Conservation (phyloP, 2,888 invertebrate species). For the Stegophylla sp. region DNA sequence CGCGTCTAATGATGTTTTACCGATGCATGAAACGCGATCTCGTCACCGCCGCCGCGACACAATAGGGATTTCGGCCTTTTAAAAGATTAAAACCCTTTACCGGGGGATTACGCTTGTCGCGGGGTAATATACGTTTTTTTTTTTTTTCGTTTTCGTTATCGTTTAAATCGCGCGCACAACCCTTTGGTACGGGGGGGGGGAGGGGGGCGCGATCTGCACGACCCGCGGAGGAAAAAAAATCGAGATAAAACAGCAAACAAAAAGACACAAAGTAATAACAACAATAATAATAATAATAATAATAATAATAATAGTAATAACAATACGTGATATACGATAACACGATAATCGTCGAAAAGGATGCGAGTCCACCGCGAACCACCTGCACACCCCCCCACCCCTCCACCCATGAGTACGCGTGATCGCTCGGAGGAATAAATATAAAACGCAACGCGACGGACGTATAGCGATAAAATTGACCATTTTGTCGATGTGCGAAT, state of each 20-base stretch:
- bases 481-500: too few species aligned
- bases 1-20: constrained; percentile 51
- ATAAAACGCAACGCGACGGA: too few species aligned
- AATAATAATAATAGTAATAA: constrained; percentile 19
- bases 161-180: constrained; percentile 30
- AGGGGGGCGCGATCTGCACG: neutral
- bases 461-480: too few species aligned
- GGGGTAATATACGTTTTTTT: constrained; percentile 29
- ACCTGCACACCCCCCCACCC: too few species aligned
- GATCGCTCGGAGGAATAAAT: too few species aligned
- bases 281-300: neutral
- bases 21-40: constrained; percentile 57
- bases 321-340: constrained; percentile 35
- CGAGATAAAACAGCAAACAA: neutral
- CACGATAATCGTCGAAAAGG: constrained; percentile 13
- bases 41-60: constrained; percentile 25
- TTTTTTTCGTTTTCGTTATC: too few species aligned
- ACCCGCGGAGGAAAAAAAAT: too few species aligned
- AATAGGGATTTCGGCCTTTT: constrained; percentile 56
- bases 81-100: constrained; percentile 57
- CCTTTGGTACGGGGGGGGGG: constrained; percentile 4
- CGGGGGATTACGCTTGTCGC: constrained; percentile 26
- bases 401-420: too few species aligned
- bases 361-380: too few species aligned
- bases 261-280: neutral